phyloP scores from a whole-genome alignment of 2,113 vertebrate species.

The Marcusenius ussheri region DNA sequence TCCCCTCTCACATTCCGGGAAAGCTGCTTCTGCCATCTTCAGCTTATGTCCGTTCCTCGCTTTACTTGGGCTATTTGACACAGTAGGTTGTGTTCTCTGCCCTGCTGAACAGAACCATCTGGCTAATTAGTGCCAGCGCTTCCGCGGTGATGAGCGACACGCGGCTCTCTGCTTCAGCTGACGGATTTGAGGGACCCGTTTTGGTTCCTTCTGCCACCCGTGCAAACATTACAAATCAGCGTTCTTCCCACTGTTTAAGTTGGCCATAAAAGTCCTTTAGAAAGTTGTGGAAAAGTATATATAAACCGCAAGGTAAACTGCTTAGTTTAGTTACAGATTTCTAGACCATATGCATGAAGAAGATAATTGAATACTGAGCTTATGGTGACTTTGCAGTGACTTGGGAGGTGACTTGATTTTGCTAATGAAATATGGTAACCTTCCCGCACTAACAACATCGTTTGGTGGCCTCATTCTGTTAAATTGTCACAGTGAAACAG shows the following conservation, averaged over 20 bases:
- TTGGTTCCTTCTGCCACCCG: background rate
- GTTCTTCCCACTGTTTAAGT: background rate
- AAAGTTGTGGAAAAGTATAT: background rate
- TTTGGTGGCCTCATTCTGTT: background rate
- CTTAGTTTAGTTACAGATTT: background rate
- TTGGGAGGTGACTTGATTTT: background rate
- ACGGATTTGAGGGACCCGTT: background rate
- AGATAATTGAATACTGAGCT: background rate
- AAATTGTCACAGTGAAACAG: background rate
- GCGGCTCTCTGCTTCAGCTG: background rate
- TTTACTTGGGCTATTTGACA: conserved; percentile 1
- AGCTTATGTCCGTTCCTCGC: background rate
- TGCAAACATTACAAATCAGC: background rate
- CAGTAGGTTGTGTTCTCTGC: background rate
- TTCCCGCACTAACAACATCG: background rate
- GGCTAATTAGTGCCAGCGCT: background rate
- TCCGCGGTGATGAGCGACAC: background rate
- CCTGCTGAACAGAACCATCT: conserved; percentile 4
- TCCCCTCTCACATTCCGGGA: no score
- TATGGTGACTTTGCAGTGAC: background rate
- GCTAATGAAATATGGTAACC: background rate
- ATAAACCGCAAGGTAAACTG: background rate
- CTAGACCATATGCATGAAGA: background rate
- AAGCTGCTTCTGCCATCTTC: background rate
- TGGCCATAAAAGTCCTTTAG: background rate